phyloP scores from a whole-genome alignment of 2,888 invertebrate genomes.

The Drosophila prolongata region DNA sequence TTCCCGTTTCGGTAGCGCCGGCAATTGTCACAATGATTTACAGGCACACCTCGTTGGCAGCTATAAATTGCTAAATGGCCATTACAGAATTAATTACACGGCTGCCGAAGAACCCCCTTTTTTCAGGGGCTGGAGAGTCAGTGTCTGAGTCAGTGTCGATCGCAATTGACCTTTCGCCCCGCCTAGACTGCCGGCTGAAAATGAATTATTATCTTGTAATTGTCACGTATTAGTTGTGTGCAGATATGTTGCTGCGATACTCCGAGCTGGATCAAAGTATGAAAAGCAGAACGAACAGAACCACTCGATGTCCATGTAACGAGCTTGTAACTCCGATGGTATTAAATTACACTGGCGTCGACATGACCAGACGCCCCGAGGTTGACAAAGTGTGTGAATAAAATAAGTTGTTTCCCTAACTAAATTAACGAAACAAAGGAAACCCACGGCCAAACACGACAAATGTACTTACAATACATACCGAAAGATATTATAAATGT shows the following conservation, averaged over 20 bases:
- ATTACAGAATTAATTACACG: slow-evolving; percentile 50
- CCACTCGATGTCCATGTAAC: slow-evolving; percentile 13
- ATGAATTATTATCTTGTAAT: slow-evolving; percentile 72
- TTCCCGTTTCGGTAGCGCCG: slow-evolving; percentile 66
- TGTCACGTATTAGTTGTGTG: slow-evolving; percentile 71
- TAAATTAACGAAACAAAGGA: slow-evolving; percentile 10
- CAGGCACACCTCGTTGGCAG: slow-evolving; percentile 44
- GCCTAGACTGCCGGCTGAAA: slow-evolving; percentile 32
- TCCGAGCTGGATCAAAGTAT: slow-evolving; percentile 12
- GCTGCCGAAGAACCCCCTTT: background rate
- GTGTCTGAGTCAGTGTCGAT: slow-evolving; percentile 22
- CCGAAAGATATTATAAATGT: slow-evolving; percentile 36
- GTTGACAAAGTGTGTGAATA: slow-evolving; percentile 18
- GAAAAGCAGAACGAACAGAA: slow-evolving; percentile 30
- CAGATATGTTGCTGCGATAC: slow-evolving; percentile 51
- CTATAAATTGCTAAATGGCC: slow-evolving; percentile 45
- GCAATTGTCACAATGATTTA: slow-evolving; percentile 70
- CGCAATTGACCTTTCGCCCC: slow-evolving; percentile 67
- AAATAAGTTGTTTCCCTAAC: slow-evolving; percentile 6
- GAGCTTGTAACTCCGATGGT: slow-evolving; percentile 31
- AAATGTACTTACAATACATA: slow-evolving; percentile 4
- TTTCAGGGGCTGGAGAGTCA: background rate
- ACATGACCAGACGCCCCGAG: slow-evolving; percentile 7
- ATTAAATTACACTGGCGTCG: slow-evolving; percentile 54
- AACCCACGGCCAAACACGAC: background rate